Base-by-base conservation (phyloP, 2,888 invertebrate genomes). In the Ellobium chinense region DNA sequence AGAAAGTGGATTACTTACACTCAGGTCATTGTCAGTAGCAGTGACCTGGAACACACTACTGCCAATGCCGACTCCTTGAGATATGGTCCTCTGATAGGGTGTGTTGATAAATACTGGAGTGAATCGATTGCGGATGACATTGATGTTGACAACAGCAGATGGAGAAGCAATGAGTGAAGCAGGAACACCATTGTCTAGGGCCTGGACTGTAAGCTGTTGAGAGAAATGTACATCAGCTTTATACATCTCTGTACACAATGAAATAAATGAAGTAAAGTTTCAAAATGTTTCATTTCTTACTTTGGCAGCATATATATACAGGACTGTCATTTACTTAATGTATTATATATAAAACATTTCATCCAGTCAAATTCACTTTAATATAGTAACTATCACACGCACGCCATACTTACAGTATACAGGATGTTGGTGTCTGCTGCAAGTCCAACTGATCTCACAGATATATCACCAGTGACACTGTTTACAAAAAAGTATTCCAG, bases 171-270 rank as follows among this genome's bases (percentile, higher is more conserved):
- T 66, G n/a, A 88, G 81, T 0, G 87, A 80, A 0, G 87, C 76
- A n/a, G 87, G 87, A 1, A 82, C 79, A 12, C 90, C 91, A 39
- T 78, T 80, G 79, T 92, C 91, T 18, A 81, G 70, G 2, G 90
- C 91, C 65, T 82, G 73, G 1, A 91, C 86, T 4, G 85, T 85
- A 78, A 89, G 78, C 89, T 89, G 84, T 14, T 60, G 27, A 72
- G 39, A 82, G 7, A 7, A 46, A 7, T 12, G 18, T 46, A 46
- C 7, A 46, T 7, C 46, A 46, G 18, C 65, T n/a, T 70, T 39
- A 14, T 46, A 54, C 27, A 70, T 37, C 34, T 4, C 7, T 39
- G n/a, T 36, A 68, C 2, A 31, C 1, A 31, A 29, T 3, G 5
- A 29, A 9, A n/a, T 54, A 18, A 14, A 54, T 54, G 54, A 18